Conservation (phyloP, 2,113 vertebrate genomes). For the mouse (Mus musculus) region GRCm39 chr16:33948001-33948500, state of each 20-base stretch:
- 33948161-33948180: not conserved
- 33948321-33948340: not conserved
- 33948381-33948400: not conserved
- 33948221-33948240: not conserved
- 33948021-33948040: not conserved
- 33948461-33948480: not conserved
- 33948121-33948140: not conserved
- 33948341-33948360: not conserved
- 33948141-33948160: not conserved
- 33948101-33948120: not conserved
- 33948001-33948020: not conserved
- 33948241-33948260: not conserved
- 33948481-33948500: not conserved
- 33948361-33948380: not conserved
- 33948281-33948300: not conserved
- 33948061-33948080: not conserved
- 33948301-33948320: not conserved
- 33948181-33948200: not conserved
- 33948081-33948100: not conserved
- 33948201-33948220: not conserved
- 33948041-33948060: not conserved
- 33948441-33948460: not conserved
- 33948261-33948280: not conserved
- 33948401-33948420: not conserved
- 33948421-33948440: not conserved